phyloP scores from a whole-genome alignment of 2,888 invertebrate species.

The Octonoba sinensis region DNA sequence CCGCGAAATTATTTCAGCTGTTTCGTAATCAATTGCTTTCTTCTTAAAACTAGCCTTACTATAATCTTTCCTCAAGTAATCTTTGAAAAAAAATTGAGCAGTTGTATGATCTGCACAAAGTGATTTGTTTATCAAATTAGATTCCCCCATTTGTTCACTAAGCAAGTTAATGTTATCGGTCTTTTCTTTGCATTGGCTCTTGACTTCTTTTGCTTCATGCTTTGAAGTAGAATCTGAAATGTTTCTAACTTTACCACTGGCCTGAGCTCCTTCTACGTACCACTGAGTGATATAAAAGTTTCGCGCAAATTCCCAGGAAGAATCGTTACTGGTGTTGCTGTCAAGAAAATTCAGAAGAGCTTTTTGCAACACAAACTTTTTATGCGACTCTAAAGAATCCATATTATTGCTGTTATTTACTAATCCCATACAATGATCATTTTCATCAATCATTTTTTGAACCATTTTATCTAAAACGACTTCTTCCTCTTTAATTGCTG shows the following conservation, averaged over 20 bases:
- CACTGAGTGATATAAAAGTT: slow-evolving; percentile 62
- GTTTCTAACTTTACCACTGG: too few relatives aligned
- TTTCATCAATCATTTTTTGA: slow-evolving; percentile 77
- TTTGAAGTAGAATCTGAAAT: slow-evolving; percentile 65
- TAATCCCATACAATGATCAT: slow-evolving; percentile 14
- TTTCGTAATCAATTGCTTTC: slow-evolving; percentile 91
- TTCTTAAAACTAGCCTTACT: slow-evolving; percentile 22
- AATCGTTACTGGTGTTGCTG: slow-evolving; percentile 84
- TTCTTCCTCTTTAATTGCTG: slow-evolving; percentile 86
- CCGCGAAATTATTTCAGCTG: slow-evolving; percentile 83
- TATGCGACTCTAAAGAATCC: slow-evolving; percentile 33
- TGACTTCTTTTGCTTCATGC: slow-evolving; percentile 71
- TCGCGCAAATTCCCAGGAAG: slow-evolving; percentile 78
- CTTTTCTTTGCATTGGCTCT: slow-evolving; percentile 63
- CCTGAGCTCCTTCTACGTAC: slow-evolving; percentile 45
- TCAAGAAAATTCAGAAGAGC: slow-evolving; percentile 92
- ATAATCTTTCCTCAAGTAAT: slow-evolving; percentile 5
- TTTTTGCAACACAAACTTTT: slow-evolving; percentile 80
- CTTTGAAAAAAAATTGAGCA: too few relatives aligned
- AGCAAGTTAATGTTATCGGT: slow-evolving; percentile 53
- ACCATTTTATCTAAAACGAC: slow-evolving; percentile 93
- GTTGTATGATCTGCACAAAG: too few relatives aligned
- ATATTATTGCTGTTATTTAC: slow-evolving; percentile 23
- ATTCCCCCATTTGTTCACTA: neutral
- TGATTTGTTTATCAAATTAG: too few relatives aligned